phyloP scores from a whole-genome alignment of 2,888 invertebrate genomes.

The Rotaria magnacalcarata region DNA sequence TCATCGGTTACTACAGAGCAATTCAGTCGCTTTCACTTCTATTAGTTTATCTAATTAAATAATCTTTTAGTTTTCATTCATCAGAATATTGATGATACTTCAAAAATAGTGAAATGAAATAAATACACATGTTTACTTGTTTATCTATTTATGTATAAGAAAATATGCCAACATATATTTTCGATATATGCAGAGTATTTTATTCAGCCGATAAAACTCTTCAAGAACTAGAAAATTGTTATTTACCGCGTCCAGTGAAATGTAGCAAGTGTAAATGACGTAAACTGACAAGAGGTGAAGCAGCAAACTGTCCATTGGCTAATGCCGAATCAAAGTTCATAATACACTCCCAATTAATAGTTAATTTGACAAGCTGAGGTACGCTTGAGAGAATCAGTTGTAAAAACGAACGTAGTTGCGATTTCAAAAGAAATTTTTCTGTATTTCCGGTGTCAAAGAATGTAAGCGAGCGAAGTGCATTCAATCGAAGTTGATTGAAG shows the following conservation, averaged over 20 bases:
- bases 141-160: too few relatives aligned
- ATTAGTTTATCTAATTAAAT: too few relatives aligned
- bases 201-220: too few relatives aligned
- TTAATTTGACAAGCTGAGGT: background rate
- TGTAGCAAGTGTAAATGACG: background rate
- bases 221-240: background rate
- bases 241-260: background rate
- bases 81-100: too few relatives aligned
- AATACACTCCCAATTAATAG: background rate
- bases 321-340: background rate
- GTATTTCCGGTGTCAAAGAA: background rate
- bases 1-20: too few relatives aligned
- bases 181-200: too few relatives aligned
- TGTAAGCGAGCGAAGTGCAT: background rate
- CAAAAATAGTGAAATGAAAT: too few relatives aligned
- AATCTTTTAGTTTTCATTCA: too few relatives aligned
- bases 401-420: background rate
- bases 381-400: background rate
- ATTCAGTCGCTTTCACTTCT: too few relatives aligned
- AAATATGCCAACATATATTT: too few relatives aligned
- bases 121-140: too few relatives aligned
- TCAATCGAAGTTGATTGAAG: background rate
- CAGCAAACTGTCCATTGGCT: background rate
- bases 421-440: background rate
- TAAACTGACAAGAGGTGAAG: background rate